Conservation (phyloP, 2,888 invertebrate genomes). For the Drosophila maculinotata region DNA sequence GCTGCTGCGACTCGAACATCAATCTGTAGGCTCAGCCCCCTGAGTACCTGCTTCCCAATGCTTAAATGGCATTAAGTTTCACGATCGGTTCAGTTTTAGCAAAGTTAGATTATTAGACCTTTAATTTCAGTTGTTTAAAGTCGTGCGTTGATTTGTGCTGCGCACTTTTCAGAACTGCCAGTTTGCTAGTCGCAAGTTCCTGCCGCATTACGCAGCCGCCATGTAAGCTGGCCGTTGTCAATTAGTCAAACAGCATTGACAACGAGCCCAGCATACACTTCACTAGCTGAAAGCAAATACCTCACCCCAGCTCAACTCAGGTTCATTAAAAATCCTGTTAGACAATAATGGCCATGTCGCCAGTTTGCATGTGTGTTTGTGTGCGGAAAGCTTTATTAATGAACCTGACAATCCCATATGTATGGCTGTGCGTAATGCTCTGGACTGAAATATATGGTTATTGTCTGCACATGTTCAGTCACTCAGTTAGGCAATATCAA, state of each 20-base stretch:
- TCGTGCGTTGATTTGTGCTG: constrained; percentile 42
- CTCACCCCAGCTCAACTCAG: constrained; percentile 2
- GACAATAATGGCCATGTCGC: constrained; percentile 42
- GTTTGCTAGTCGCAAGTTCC: neutral
- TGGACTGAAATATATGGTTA: constrained; percentile 9
- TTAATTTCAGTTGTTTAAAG: constrained; percentile 51
- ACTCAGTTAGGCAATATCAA: constrained; percentile 11
- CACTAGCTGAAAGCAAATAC: constrained; percentile 40
- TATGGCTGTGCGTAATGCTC: constrained; percentile 7
- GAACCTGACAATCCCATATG: constrained; percentile 7
- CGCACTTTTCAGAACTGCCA: constrained; percentile 28
- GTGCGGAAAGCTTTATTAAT: constrained; percentile 3
- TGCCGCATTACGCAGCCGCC: constrained; percentile 44
- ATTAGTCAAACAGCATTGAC: constrained; percentile 64
- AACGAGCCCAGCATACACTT: constrained; percentile 43
- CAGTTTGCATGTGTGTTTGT: constrained; percentile 3
- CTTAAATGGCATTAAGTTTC: too few relatives aligned
- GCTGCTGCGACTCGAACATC: constrained; percentile 53
- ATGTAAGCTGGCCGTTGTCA: constrained; percentile 52
- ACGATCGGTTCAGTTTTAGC: too few relatives aligned
- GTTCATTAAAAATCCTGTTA: constrained; percentile 69
- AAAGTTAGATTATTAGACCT: constrained; percentile 73
- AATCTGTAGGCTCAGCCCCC: constrained; percentile 58
- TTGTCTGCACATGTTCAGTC: constrained; percentile 16
- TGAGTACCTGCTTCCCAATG: neutral